Conservation (phyloP, 2,888 invertebrate genomes). For the Caenorhabditis sp. region DNA sequence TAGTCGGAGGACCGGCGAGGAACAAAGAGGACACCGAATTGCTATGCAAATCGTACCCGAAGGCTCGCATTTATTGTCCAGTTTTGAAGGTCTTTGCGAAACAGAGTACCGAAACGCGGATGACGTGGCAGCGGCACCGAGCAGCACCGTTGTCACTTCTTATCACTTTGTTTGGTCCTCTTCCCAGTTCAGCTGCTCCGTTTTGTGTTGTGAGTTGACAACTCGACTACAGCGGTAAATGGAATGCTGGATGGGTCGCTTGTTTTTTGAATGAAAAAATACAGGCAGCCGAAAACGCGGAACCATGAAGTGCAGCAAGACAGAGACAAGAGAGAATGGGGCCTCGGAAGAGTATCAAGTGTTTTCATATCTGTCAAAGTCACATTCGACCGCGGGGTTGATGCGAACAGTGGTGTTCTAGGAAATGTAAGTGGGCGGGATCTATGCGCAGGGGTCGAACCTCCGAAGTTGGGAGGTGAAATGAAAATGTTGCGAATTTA, state of each 20-base stretch:
- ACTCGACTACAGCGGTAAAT: conserved; percentile 4
- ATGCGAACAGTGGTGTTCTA: too few species aligned
- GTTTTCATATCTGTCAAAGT: neutral
- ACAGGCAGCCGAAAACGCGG: too few species aligned
- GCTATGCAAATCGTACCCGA: conserved; percentile 57
- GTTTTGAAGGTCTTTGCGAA: conserved; percentile 39
- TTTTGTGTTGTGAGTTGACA: neutral
- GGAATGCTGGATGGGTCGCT: neutral
- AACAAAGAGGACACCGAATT: conserved; percentile 60
- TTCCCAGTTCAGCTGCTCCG: neutral
- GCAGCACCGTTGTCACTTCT: conserved; percentile 27
- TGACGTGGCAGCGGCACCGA: conserved; percentile 39
- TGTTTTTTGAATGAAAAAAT: too few species aligned
- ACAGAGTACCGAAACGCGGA: conserved; percentile 12
- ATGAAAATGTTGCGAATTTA: conserved; percentile 55
- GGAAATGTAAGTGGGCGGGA: conserved; percentile 5
- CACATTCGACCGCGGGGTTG: neutral
- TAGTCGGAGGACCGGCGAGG: conserved; percentile 46
- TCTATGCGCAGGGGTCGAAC: conserved; percentile 18
- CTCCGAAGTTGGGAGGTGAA: conserved; percentile 43
- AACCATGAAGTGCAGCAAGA: too few species aligned
- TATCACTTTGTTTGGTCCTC: conserved; percentile 43
- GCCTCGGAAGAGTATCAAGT: too few species aligned
- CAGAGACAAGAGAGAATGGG: too few species aligned
- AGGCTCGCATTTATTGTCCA: conserved; percentile 50